Evolutionary conservation across 2,888 invertebrate species (phyloP).

Genomic region (Lapara coniferarum): DNA sequence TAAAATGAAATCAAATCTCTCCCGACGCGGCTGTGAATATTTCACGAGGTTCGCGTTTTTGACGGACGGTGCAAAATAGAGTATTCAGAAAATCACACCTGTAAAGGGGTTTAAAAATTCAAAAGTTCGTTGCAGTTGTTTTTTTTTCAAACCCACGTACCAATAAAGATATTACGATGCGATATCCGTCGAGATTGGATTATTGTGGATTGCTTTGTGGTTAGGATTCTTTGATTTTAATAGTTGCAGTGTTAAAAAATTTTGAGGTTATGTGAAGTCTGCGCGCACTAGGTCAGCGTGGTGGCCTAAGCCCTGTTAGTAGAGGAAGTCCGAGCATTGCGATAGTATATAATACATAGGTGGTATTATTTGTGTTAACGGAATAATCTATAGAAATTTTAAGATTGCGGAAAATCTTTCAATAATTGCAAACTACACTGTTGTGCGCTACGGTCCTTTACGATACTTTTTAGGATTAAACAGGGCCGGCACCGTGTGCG

Average conservation of each 20-base stretch:
- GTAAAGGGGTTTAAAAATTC: conserved; percentile 1
- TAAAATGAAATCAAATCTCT: neutral
- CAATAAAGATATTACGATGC: neutral
- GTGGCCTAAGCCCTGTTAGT: neutral
- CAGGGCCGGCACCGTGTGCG: neutral
- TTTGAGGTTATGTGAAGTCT: neutral
- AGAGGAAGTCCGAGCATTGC: neutral
- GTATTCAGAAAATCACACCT: neutral
- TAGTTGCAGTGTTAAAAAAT: neutral
- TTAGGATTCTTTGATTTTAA: too few relatives aligned
- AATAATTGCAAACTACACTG: too few relatives aligned
- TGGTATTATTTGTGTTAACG: neutral
- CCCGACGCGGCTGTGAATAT: neutral
- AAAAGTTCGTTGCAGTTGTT: neutral
- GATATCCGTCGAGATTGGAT: neutral
- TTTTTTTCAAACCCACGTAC: neutral
- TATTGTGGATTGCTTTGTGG: neutral
- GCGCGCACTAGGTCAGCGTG: neutral
- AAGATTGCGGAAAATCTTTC: too few relatives aligned
- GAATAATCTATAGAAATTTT: too few relatives aligned
- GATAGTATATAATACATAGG: neutral
- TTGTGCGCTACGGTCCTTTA: too few relatives aligned
- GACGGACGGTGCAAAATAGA: conserved; percentile 8
- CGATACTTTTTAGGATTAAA: too few relatives aligned
- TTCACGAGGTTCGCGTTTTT: conserved; percentile 1